phyloP scores from a whole-genome alignment of 2,113 vertebrate genomes.

The Vulpes ferrilata region DNA sequence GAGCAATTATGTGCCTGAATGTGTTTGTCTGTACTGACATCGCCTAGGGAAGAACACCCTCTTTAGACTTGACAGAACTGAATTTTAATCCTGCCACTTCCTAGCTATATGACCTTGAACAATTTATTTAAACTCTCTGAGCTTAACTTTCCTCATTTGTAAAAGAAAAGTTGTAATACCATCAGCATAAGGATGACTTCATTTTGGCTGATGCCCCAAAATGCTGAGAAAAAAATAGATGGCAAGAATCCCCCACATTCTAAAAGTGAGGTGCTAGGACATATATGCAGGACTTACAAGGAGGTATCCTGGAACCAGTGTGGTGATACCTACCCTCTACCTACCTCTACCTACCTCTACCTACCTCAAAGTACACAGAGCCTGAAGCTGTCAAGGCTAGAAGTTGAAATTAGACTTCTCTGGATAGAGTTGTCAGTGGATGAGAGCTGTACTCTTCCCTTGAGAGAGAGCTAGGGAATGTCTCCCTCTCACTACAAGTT shows the following conservation, averaged over 20 bases:
- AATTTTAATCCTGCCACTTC: background rate
- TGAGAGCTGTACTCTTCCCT: background rate
- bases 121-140: slow-evolving; percentile 23
- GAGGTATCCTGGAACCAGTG: background rate
- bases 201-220: background rate
- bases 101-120: background rate
- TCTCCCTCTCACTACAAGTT: background rate
- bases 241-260: background rate
- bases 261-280: background rate
- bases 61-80: background rate
- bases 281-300: background rate
- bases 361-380: background rate
- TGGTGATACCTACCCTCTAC: background rate
- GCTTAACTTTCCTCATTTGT: background rate
- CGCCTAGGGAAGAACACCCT: background rate
- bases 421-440: background rate
- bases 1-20: background rate
- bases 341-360: too few relatives aligned
- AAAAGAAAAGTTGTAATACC: background rate
- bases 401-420: background rate
- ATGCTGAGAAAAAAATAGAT: background rate
- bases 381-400: background rate
- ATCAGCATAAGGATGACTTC: background rate
- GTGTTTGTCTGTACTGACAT: background rate
- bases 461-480: background rate